Base-by-base conservation (phyloP, 2,888 invertebrate genomes). In the Drepana falcataria region DNA sequence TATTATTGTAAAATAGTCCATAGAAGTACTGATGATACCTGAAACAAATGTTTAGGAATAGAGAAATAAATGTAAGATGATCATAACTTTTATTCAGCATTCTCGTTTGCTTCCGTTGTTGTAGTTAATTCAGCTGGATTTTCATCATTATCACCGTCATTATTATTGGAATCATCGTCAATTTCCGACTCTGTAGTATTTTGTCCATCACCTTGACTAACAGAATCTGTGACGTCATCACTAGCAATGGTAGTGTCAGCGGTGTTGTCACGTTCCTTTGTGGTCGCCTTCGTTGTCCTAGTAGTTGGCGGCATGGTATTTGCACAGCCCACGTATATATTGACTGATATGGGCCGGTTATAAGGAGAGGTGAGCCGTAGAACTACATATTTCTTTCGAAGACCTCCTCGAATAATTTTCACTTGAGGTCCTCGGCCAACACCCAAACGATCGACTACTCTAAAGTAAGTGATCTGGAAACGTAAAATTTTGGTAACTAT, bases 401-500 rank as follows among this genome's bases (percentile, higher is more conserved):
- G 72, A 5, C 87, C 88, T 3, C 87, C 87, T 34, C 83, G 73
- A 2, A 79, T 60, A 21, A 88, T 65, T 61, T 73, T 60, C 0
- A 81, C 74, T 9, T 52, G 56, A 1, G 86, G 85, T 0, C 83
- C 80, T 2, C 71, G 55, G 1, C 80, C 79, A 2, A 75, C 56
- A 1, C 85, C 86, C 2, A 88, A 64, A 2, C 87, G 81, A 53
- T 88, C 87, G 0, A 72, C 71, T 0, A 88, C 77, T 55, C 83
- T 73, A 48, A 87, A 73, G 67, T 85, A 88, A 0, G 86, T 84
- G 40, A 88, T 86, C 88, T 88, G 71, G 52, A 74, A 77, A 57
- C 3, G 4, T 37, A 40, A 1, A 5, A 37, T 5, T 37, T 3
- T 4, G 37, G 5, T 37, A 37, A 37, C 5, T 3, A 3, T 37